Evolutionary conservation across 2,797 vertebrate species (phyloP).

Genomic region (Peromyscus aztecus): DNA sequence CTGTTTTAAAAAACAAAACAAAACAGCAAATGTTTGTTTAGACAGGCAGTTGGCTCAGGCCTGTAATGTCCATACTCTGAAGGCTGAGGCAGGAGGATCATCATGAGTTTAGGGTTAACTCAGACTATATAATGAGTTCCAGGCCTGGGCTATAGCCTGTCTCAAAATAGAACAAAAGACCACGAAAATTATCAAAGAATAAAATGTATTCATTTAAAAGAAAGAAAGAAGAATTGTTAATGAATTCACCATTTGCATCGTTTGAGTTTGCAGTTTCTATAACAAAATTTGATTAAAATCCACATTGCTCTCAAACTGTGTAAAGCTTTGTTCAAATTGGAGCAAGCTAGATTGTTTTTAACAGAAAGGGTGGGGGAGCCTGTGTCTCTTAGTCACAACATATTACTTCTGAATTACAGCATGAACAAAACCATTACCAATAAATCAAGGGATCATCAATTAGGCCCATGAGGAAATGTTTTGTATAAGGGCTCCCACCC

Average conservation of each 20-base stretch:
- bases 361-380: not conserved
- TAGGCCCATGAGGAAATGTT: not conserved
- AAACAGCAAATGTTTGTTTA: not conserved
- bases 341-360: not conserved
- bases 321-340: not conserved
- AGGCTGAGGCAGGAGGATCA: not conserved
- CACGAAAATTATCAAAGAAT: not conserved
- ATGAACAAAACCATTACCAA: not conserved
- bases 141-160: not conserved
- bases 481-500: not conserved
- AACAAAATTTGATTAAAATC: conserved; percentile 38
- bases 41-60: not conserved
- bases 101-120: not conserved
- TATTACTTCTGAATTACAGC: conserved; percentile 15
- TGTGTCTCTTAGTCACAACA: not conserved
- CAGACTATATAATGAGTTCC: not conserved
- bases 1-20: not conserved
- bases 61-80: not conserved
- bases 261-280: conserved; percentile 6
- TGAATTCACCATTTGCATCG: not conserved
- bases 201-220: not conserved
- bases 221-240: not conserved
- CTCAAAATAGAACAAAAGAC: not conserved
- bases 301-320: not conserved
- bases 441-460: conserved; percentile 54